Conservation (phyloP, 2,797 vertebrate species). For the Urosaurus nigricauda region DNA sequence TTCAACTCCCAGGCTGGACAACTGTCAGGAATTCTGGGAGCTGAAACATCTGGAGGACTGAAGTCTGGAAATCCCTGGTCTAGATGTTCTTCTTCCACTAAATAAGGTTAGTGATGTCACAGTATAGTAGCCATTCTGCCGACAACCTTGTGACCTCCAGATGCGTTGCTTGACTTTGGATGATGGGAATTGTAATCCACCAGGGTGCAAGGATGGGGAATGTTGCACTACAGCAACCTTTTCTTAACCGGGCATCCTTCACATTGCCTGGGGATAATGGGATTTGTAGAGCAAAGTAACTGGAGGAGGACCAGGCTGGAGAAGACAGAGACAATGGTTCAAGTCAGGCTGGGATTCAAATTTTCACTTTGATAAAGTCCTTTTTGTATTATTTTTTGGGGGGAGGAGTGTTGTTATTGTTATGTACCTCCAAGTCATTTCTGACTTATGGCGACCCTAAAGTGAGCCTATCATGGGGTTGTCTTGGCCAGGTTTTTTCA, state of each 20-base stretch:
- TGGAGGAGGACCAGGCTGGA: background rate
- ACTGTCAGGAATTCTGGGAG: no score
- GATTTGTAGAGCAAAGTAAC: background rate
- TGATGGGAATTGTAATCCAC: background rate
- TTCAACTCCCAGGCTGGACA: no score
- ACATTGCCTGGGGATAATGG: background rate
- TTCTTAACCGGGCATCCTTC: background rate
- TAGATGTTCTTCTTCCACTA: no score
- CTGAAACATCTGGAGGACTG: no score
- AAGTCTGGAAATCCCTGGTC: no score
- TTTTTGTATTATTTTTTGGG: no score
- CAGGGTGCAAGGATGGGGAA: background rate
- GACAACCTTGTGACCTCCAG: background rate
- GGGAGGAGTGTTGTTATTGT: background rate
- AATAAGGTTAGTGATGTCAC: no score
- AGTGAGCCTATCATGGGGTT: no score
- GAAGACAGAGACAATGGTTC: background rate
- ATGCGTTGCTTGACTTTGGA: background rate
- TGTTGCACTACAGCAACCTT: background rate
- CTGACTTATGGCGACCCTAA: no score
- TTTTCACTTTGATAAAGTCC: background rate
- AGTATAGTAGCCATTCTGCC: background rate
- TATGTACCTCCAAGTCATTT: no score
- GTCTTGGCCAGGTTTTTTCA: no score
- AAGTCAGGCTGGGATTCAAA: background rate